These are phyloP conservation scores for Xerus inauris DNA, from an alignment of 2,113 vertebrate genomes.

Conservation along the genomic window DNA sequence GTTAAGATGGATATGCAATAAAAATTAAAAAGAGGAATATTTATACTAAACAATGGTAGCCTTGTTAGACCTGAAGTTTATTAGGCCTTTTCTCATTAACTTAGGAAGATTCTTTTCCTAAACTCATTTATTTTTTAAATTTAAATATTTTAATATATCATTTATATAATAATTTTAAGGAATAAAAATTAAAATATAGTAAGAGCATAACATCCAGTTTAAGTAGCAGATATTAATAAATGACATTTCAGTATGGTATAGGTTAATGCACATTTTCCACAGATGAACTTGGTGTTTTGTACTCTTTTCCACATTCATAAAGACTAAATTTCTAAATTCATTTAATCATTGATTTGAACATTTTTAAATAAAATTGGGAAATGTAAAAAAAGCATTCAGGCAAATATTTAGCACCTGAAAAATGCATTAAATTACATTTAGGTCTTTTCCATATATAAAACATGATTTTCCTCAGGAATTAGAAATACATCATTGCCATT, in stretches of 20 bases:
- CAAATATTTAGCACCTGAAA: constrained; percentile 13
- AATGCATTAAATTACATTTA: background rate
- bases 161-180: background rate
- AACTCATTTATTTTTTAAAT: background rate
- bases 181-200: background rate
- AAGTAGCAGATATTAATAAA: background rate
- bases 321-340: background rate
- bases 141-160: background rate
- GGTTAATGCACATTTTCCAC: background rate
- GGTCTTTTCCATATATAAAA: background rate
- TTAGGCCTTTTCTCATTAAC: background rate
- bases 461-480: background rate
- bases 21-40: constrained; percentile 28
- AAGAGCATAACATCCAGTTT: background rate
- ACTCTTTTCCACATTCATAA: background rate
- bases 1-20: background rate
- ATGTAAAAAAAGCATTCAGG: background rate
- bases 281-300: background rate
- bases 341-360: constrained; percentile 13
- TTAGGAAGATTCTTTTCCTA: background rate
- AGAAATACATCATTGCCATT: background rate
- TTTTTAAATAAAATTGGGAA: background rate
- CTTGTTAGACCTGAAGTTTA: background rate
- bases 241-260: background rate
- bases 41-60: background rate